Conservation (phyloP, 2,888 invertebrate species). For the Athetis lepigone region DNA sequence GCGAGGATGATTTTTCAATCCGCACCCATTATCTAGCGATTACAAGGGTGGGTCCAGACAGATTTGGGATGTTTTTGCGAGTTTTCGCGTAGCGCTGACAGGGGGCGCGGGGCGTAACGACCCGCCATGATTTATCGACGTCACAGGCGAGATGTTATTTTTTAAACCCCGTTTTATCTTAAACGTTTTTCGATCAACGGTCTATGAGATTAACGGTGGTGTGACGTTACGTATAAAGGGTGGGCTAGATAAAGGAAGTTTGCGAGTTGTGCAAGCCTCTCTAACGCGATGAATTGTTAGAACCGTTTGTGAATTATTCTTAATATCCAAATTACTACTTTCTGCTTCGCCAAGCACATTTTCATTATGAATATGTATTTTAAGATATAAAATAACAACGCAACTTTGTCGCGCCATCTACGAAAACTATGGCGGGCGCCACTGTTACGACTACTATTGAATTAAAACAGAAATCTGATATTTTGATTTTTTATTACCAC, state of each 20-base stretch:
- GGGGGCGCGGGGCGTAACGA: constrained; percentile 74
- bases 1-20: constrained; percentile 88
- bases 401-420: too few species aligned
- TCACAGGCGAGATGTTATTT: constrained; percentile 79
- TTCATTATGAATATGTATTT: too few species aligned
- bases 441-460: too few species aligned
- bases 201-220: constrained; percentile 69
- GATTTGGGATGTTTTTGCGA: constrained; percentile 84
- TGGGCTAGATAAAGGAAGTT: constrained; percentile 40
- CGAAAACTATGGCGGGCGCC: too few species aligned
- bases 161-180: constrained; percentile 82
- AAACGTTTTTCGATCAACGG: constrained; percentile 79
- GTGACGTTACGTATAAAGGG: constrained; percentile 54
- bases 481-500: too few species aligned
- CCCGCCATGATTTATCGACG: constrained; percentile 83
- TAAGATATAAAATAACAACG: too few species aligned
- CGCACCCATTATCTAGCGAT: constrained; percentile 87
- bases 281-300: not conserved
- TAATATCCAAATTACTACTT: too few species aligned
- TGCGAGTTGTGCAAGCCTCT: constrained; percentile 7
- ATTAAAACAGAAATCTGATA: too few species aligned
- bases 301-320: not conserved
- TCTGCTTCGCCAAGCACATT: too few species aligned
- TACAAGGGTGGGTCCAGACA: constrained; percentile 88
- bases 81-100: constrained; percentile 73